Base-by-base conservation (phyloP, 2,113 vertebrate genomes). In the Pycnonotus jocosus region DNA sequence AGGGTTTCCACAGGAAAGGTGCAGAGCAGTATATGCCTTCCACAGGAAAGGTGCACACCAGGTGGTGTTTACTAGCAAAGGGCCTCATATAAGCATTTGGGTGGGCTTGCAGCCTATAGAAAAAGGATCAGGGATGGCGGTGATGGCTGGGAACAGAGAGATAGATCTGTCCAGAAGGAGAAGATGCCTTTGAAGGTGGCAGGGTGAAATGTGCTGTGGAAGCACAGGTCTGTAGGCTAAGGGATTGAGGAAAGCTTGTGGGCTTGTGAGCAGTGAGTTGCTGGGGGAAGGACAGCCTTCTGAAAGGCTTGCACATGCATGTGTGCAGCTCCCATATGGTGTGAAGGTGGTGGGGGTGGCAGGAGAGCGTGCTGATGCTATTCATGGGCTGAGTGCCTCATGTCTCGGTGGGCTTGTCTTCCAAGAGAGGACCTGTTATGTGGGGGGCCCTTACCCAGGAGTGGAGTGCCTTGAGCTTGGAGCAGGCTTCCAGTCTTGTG, bases 301-400 rank as follows among this genome's bases (percentile, higher is more conserved):
- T 71, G 20, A 64, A 60, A 58, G 57, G 48, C n/a, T 85, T 2
- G 3, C 48, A 92, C 57, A 87, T 68, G 81, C 19, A 15, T 51
- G 42, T 83, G 51, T 79, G 70, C 15, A 35, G 69, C 84, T 94
- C 60, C 93, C 96, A 94, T 96, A 91, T 72, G 96, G 90, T 64
- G 13, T 79, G 93, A 44, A 77, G 95, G 96, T 56, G 95, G 96
- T 56, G 78, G 87, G 70, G 96, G 95, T 60, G 95, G 92, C 81
- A 87, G 68, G 38, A 87, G 78, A 93, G 40, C 2, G 3, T 0
- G 1, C 13, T 51, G 69, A 78, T 58, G 56, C 71, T 85, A 73
- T 95, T 95, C 15, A 23, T 47, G 74, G 90, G 80, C 65, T 64
- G 27, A 81, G 48, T 54, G 48, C 70, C 53, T 94, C 73, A n/a